phyloP scores from a whole-genome alignment of 1,140 invertebrate species.

The Drosophila repleta region DNA sequence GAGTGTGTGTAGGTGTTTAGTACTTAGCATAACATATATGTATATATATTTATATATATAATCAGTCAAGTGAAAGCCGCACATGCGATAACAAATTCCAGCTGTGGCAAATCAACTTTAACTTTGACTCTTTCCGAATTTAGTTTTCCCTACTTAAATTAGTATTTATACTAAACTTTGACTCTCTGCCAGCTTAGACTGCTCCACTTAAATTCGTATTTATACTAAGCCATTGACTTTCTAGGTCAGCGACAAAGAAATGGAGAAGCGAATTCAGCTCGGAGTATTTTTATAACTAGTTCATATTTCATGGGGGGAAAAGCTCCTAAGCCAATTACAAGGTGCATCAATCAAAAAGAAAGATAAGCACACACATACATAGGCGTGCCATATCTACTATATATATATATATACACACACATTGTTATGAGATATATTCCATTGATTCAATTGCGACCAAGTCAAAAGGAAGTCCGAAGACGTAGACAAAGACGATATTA shows the following conservation, averaged over 20 bases:
- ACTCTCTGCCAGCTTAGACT: background rate
- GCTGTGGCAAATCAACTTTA: background rate
- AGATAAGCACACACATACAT: constrained; percentile 8
- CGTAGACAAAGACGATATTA: constrained; percentile 43
- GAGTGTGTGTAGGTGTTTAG: constrained; percentile 1
- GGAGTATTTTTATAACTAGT: constrained; percentile 26
- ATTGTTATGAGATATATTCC: constrained; percentile 1
- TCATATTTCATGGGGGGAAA: constrained; percentile 40
- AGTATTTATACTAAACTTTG: background rate
- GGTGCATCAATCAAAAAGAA: constrained; percentile 63
- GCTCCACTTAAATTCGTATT: no score
- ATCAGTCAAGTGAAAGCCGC: constrained; percentile 2
- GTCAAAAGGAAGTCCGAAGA: constrained; percentile 35
- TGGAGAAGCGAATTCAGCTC: background rate
- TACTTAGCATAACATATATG: background rate
- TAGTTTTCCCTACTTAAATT: no score
- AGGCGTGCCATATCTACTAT: constrained; percentile 22
- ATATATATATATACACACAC: background rate
- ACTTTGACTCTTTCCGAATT: background rate
- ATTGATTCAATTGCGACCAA: constrained; percentile 31
- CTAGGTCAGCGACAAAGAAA: background rate
- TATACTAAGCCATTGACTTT: no score
- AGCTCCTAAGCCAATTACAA: constrained; percentile 75
- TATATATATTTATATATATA: no score
- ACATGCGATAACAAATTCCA: constrained; percentile 1